phyloP scores from a whole-genome alignment of 2,113 vertebrate genomes.

The Pterophyllum scalare region DNA sequence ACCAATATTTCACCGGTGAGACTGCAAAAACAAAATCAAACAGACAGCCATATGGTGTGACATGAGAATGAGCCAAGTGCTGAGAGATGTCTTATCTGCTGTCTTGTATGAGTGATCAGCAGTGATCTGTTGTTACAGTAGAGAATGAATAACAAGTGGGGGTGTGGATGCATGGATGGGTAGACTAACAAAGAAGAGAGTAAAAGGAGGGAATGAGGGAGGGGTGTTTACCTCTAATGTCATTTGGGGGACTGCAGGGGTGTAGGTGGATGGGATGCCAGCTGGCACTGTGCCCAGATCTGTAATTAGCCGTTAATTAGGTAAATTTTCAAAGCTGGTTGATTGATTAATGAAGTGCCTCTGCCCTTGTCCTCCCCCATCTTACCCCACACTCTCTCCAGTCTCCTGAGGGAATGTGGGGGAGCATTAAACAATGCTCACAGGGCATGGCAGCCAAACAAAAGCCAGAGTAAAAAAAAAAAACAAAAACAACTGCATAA shows the following conservation, averaged over 20 bases:
- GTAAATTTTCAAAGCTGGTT: slow-evolving; percentile 77
- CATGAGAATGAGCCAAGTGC: slow-evolving; percentile 17
- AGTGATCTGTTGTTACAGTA: slow-evolving; percentile 28
- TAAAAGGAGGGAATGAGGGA: slow-evolving; percentile 37
- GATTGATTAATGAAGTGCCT: slow-evolving; percentile 82
- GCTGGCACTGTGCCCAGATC: slow-evolving; percentile 72
- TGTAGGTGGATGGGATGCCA: slow-evolving; percentile 57
- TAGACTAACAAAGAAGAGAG: slow-evolving; percentile 50
- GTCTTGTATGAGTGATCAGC: slow-evolving; percentile 14
- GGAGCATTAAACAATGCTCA: slow-evolving; percentile 74
- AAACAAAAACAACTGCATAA: slow-evolving; percentile 21
- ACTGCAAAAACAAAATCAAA: neutral
- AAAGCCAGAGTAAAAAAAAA: slow-evolving; percentile 42
- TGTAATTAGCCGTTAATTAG: slow-evolving; percentile 80
- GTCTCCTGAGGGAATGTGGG: slow-evolving; percentile 35
- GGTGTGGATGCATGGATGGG: slow-evolving; percentile 19
- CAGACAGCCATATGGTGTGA: neutral
- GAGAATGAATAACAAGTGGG: slow-evolving; percentile 4
- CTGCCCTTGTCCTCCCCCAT: slow-evolving; percentile 64
- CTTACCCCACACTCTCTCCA: neutral
- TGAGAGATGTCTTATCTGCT: neutral
- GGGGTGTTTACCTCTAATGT: slow-evolving; percentile 71
- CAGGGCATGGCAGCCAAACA: slow-evolving; percentile 67
- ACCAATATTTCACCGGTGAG: slow-evolving; percentile 67
- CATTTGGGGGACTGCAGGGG: slow-evolving; percentile 67